These are phyloP conservation scores for Conus canariensis DNA, from an alignment of 2,888 invertebrate genomes.

Conservation along the genomic window DNA sequence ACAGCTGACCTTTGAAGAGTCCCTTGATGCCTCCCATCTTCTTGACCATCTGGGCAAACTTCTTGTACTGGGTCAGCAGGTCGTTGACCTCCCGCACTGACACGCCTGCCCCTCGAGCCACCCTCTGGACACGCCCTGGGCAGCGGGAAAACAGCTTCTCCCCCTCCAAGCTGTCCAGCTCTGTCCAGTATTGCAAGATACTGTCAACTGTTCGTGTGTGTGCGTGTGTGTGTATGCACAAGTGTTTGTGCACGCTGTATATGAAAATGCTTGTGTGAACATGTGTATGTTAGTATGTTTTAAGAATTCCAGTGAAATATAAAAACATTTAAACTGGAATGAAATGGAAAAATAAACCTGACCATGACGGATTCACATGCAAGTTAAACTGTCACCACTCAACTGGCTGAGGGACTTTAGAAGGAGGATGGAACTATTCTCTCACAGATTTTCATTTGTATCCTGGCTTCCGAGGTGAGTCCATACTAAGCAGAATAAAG, in stretches of 20 bases:
- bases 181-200: constrained; percentile 78
- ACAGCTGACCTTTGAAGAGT: constrained; percentile 87
- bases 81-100: constrained; percentile 98
- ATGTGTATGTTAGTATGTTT: background rate
- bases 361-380: too few relatives aligned
- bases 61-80: constrained; percentile 97
- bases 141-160: constrained; percentile 97
- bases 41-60: constrained; percentile 99
- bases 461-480: too few relatives aligned
- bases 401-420: too few relatives aligned
- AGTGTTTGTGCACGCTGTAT: background rate
- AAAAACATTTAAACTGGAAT: too few relatives aligned
- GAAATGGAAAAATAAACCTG: too few relatives aligned
- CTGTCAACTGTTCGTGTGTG: background rate
- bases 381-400: too few relatives aligned
- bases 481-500: too few relatives aligned
- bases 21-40: constrained; percentile 99
- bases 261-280: background rate
- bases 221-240: background rate
- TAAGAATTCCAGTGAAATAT: too few relatives aligned
- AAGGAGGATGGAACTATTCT: too few relatives aligned
- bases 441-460: too few relatives aligned
- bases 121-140: constrained; percentile 88
- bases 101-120: constrained; percentile 95
- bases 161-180: constrained; percentile 96